These are phyloP conservation scores for Oncorhynchus kisutch DNA, from an alignment of 2,113 vertebrate genomes.

Conservation along the genomic window DNA sequence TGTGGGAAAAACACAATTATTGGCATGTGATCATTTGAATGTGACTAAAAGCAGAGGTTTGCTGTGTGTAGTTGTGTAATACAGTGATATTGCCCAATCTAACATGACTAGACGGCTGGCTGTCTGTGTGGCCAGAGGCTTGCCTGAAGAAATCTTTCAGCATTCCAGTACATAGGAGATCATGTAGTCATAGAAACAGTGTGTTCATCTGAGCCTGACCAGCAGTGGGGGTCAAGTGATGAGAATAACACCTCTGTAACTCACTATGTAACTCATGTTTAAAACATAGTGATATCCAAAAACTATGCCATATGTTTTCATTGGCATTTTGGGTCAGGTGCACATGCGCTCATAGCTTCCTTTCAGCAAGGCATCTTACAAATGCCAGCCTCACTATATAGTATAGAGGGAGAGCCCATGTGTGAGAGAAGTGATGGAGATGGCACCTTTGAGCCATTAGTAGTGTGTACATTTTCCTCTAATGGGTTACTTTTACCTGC, in stretches of 20 bases:
- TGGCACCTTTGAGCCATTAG: constrained; percentile 88
- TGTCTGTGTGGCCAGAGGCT: constrained; percentile 40
- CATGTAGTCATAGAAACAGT: constrained; percentile 54
- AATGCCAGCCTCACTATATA: background rate
- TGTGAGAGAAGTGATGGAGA: constrained; percentile 57
- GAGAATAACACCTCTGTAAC: constrained; percentile 39
- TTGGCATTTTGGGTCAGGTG: constrained; percentile 57
- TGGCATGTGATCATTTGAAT: too few relatives aligned
- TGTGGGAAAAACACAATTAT: constrained; percentile 20
- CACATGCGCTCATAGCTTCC: constrained; percentile 45
- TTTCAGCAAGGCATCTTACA: constrained; percentile 57
- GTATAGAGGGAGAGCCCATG: too few relatives aligned
- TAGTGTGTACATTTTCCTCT: constrained; percentile 95
- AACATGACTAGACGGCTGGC: constrained; percentile 41
- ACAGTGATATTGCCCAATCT: constrained; percentile 25
- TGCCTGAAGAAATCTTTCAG: constrained; percentile 30
- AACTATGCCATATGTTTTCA: constrained; percentile 48
- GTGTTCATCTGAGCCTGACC: constrained; percentile 42
- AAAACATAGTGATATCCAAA: background rate
- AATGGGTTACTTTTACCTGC: constrained; percentile 99
- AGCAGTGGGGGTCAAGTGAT: constrained; percentile 44
- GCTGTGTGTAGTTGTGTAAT: constrained; percentile 65
- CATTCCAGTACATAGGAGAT: constrained; percentile 60
- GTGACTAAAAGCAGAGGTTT: constrained; percentile 51
- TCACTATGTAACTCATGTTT: constrained; percentile 21